Base-by-base conservation (phyloP, 2,888 invertebrate genomes). In the Acrocyrtus sp. region DNA sequence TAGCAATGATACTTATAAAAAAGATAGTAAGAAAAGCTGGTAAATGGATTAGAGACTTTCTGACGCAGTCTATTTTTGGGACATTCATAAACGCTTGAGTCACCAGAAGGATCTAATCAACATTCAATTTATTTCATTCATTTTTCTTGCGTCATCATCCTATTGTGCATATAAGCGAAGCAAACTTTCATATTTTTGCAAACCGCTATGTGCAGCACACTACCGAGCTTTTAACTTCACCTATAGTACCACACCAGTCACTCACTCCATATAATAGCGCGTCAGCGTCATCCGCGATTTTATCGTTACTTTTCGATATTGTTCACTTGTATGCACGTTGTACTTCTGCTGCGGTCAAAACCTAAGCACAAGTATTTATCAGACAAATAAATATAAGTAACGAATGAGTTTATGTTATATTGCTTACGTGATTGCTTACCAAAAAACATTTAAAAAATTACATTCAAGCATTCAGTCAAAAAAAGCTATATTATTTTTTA, bases 31-130 rank as follows among this genome's bases (percentile, higher is more conserved):
- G 47, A 66, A 34, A 57, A 29, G 39, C 65, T 65, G 65, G 47
- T 54, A 48, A 65, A 65, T 48, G 56, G 47, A 48, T 56, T 66
- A 48, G 45, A 56, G 26, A 54, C 21, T 63, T 47, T 48, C 21
- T 63, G 43, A 10, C 41, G 45, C 19, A 63, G 21, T 29, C 12
- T 34, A 34, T 60, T 57, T 60, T 60, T 47, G 45, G 57, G 47
- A 34, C 24, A 57, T 56, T 66, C 65, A 66, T 39, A n/a, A 21
- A n/a, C 45, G 56, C 39, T 56, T 66, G 65, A 66, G 67, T 67
- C 58, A 67, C 56, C 67, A 68, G 39, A 22, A 61, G 68, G 61
- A 68, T 68, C 53, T 68, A 68, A 68, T 68, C 60, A 68, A 48
- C 58, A 68, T 68, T 68, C 60, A 68, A 60, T 68, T 53, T 60